Evolutionary conservation across 92 coral and sea anemone species (phyloP).

Genomic region (Epizoanthus ramosus): DNA sequence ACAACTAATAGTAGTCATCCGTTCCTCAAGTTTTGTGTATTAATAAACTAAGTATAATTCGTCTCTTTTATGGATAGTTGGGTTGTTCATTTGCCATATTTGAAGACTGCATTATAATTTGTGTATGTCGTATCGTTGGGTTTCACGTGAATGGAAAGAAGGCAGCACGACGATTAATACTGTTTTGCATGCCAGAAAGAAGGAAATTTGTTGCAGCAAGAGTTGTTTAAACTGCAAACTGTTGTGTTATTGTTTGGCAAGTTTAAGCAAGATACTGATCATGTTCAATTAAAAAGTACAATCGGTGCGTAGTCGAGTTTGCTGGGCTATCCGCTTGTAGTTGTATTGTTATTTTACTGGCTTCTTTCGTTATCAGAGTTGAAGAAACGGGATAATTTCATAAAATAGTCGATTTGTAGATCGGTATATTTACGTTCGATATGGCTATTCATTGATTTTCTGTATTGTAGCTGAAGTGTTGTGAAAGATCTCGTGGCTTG

Average conservation of each 20-base stretch:
- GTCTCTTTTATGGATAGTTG: neutral
- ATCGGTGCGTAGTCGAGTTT: no score
- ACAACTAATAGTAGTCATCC: constrained; percentile 50
- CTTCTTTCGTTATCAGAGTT: no score
- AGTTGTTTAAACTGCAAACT: neutral
- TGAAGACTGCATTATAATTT: neutral
- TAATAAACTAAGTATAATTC: neutral
- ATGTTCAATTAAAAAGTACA: no score
- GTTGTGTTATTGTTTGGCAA: neutral
- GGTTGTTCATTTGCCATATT: neutral
- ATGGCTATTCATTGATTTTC: no score
- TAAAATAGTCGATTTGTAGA: no score
- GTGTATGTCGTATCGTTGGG: neutral
- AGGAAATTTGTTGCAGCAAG: neutral
- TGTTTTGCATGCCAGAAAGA: no score
- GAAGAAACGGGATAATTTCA: no score
- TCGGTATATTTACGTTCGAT: no score
- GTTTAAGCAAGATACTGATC: no score
- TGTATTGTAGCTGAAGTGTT: no score
- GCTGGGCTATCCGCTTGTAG: neutral
- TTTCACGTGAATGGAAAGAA: constrained; percentile 32
- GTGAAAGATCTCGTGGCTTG: no score
- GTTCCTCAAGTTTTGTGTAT: neutral
- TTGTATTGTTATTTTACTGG: neutral
- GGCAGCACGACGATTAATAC: no score